Evolutionary conservation across 2,888 invertebrate species (phyloP).

Genomic region (Arrhopalites spinosus): DNA sequence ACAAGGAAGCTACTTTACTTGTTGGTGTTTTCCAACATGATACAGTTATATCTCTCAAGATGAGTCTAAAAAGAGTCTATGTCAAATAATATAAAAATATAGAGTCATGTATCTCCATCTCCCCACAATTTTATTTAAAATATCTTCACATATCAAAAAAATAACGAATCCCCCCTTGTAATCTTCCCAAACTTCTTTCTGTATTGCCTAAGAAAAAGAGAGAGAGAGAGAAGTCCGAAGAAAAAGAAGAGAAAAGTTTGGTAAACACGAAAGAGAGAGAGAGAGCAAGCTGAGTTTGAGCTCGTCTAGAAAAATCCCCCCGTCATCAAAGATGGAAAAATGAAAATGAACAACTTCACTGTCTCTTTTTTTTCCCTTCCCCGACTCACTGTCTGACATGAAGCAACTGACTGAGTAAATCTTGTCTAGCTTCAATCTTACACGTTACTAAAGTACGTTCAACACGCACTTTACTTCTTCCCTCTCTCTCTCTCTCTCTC

Average conservation of each 20-base stretch:
- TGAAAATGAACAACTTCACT: conserved; percentile 19
- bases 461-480: not conserved
- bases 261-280: not conserved
- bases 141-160: not conserved
- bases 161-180: conserved; percentile 4
- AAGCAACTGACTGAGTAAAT: not conserved
- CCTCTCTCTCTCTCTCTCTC: too few species aligned
- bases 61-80: not conserved
- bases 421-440: not conserved
- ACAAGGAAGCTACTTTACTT: too few species aligned
- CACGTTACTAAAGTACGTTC: not conserved
- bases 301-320: conserved; percentile 9
- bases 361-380: not conserved
- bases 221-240: not conserved
- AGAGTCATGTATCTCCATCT: too few species aligned
- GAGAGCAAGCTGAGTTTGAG: not conserved
- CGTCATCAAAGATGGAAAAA: conserved; percentile 15
- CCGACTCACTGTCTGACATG: conserved; percentile 14
- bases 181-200: conserved; percentile 2
- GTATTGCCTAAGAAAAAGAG: not conserved
- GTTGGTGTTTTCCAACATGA: too few species aligned
- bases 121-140: not conserved
- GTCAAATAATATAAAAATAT: conserved; percentile 6
- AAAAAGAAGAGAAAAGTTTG: conserved; percentile 6
- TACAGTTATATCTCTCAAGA: too few species aligned